These are phyloP conservation scores for Druon quercuslanigerum DNA, from an alignment of 1,140 invertebrate species.

Conservation along the genomic window DNA sequence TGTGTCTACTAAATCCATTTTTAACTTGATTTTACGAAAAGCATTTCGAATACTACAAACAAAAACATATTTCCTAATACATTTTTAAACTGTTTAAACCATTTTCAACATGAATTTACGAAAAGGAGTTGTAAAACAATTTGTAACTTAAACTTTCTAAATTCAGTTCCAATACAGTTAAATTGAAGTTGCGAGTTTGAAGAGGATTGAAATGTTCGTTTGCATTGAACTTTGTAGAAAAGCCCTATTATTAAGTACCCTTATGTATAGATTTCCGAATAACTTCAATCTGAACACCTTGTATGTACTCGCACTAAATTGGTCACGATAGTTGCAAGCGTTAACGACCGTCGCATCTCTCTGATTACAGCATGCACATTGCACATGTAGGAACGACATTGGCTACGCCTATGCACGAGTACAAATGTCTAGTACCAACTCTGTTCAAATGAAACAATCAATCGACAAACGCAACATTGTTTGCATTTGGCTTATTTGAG, in stretches of 20 bases:
- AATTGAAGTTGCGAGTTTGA: too few relatives aligned
- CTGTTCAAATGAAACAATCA: constrained; percentile 27
- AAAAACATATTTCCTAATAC: too few relatives aligned
- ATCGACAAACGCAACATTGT: constrained; percentile 16
- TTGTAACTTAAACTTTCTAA: too few relatives aligned
- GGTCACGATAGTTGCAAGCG: constrained; percentile 27
- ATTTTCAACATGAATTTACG: too few relatives aligned
- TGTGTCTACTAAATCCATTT: too few relatives aligned
- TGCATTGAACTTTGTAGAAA: not conserved
- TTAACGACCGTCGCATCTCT: constrained; percentile 23
- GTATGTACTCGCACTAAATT: constrained; percentile 27
- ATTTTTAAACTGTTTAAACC: too few relatives aligned
- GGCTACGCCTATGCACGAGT: constrained; percentile 28
- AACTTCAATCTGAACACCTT: constrained; percentile 13
- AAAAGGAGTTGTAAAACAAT: too few relatives aligned
- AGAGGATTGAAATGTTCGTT: too few relatives aligned
- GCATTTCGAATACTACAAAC: too few relatives aligned
- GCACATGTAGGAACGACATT: constrained; percentile 15
- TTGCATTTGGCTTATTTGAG: not conserved
- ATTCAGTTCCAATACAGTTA: too few relatives aligned
- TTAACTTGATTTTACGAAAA: too few relatives aligned
- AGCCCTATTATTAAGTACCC: not conserved
- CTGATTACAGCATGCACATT: constrained; percentile 29
- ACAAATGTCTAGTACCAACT: constrained; percentile 13
- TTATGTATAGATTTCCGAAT: not conserved